Base-by-base conservation (phyloP, 2,797 vertebrate species). In the Luscinia megarhynchos region DNA sequence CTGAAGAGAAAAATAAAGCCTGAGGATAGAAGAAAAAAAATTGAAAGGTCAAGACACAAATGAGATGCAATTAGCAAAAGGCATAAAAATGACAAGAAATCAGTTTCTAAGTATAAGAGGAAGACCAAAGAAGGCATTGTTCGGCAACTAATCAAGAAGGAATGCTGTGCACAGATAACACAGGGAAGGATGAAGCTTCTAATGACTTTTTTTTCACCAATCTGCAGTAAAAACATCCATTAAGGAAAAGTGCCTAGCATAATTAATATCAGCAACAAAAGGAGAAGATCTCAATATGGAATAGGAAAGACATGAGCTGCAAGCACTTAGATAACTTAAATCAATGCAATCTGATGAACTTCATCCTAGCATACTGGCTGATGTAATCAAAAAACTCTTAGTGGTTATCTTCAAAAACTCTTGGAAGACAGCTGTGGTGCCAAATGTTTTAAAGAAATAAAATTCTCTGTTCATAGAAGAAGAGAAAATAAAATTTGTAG, bases 251-350 rank as follows among this genome's bases (percentile, higher is more conserved):
- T 86, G 92, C 54, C 74, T 87, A 68, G 87, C 67, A 95, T 94
- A 90, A 94, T 95, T 96, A 93, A 75, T 91, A 95, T 50, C 80
- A 84, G 69, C 54, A 90, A 88, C 73, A 95, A 90, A 95, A 91
- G 40, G 6, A 46, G 34, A 61, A 54, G 34, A 81, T 84, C 59
- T 90, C 86, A 92, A 78, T 18, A 43, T 54, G 40, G 62, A 93
- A 90, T 51, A 69, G 22, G 51, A 81, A 84, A 82, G 58, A 46
- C 46, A 61, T n/a, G 62, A 75, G 27, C 34, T 93, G 67, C 70
- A 22, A 88, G 77, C 59, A 81, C 54, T 95, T 87, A 84, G 21
- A 34, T 78, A 86, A 78, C 46, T 72, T 84, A 72, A 93, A 95
- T 82, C 77, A 90, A 22, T 86, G 27, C 32, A 74, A 88, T 93